These are phyloP conservation scores for Amphiduros pacificus DNA, from an alignment of 2,888 invertebrate genomes.

Conservation along the genomic window DNA sequence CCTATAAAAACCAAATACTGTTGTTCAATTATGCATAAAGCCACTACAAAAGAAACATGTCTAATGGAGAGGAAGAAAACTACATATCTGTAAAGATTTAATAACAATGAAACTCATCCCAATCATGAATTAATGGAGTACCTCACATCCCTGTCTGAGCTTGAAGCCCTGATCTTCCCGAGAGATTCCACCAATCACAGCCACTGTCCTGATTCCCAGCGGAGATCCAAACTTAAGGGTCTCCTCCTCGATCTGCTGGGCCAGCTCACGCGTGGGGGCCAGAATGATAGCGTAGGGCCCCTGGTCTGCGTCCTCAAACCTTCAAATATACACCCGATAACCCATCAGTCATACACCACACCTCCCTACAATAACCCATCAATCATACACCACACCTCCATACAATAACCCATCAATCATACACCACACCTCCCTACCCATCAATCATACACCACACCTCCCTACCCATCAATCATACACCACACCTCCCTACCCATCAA, in stretches of 20 bases:
- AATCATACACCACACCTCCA: neutral
- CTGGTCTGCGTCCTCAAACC: constrained; percentile 63
- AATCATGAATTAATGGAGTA: constrained; percentile 45
- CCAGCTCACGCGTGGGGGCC: constrained; percentile 98
- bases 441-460: too few relatives aligned
- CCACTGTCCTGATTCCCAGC: constrained; percentile 54
- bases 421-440: too few relatives aligned
- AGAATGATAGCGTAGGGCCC: constrained; percentile 99
- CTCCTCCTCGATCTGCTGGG: constrained; percentile 99
- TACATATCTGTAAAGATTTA: too few relatives aligned
- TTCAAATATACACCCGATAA: constrained; percentile 23
- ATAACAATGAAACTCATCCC: too few relatives aligned
- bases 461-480: too few relatives aligned
- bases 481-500: too few relatives aligned
- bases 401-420: too few relatives aligned
- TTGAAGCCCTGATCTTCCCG: constrained; percentile 98
- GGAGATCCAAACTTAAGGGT: constrained; percentile 91
- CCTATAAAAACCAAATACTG: too few relatives aligned
- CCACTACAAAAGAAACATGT: too few relatives aligned
- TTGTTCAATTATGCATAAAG: too few relatives aligned
- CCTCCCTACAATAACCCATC: neutral
- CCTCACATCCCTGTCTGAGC: constrained; percentile 92
- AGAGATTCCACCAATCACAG: constrained; percentile 69
- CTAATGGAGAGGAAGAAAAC: too few relatives aligned
- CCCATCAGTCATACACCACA: neutral